Percentiles rank a stretch among this genome's conserved stretches.
Conservation (phyloP, 2,888 invertebrate genomes). For the Pheosia tremula region DNA sequence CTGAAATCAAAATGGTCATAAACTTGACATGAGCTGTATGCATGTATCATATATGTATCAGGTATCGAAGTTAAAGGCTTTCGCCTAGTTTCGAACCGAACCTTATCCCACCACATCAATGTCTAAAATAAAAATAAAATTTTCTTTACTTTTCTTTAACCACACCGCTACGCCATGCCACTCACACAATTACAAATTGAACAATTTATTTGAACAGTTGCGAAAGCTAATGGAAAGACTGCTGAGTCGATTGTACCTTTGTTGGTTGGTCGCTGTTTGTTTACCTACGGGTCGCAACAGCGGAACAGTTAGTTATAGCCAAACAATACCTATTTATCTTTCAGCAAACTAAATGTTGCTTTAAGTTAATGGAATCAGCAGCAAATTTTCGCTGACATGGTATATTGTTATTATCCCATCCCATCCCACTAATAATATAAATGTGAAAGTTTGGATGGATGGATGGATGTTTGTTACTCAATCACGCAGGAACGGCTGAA, state of each 20-base stretch:
- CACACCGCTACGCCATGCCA: not conserved
- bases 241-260: slow-evolving; percentile 1
- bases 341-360: not conserved
- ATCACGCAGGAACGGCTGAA: too few relatives aligned
- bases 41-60: too few relatives aligned
- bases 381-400: not conserved
- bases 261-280: not conserved
- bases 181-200: not conserved
- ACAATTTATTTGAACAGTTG: slow-evolving; percentile 3
- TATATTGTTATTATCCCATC: not conserved
- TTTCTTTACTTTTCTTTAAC: too few relatives aligned
- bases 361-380: not conserved
- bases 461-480: too few relatives aligned
- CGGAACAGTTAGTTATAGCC: not conserved
- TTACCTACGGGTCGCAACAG: not conserved
- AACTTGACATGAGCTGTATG: too few relatives aligned
- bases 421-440: too few relatives aligned
- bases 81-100: too few relatives aligned
- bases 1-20: too few relatives aligned
- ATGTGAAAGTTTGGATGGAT: too few relatives aligned
- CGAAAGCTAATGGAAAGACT: not conserved
- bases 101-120: too few relatives aligned
- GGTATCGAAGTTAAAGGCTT: too few relatives aligned
- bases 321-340: slow-evolving; percentile 2
- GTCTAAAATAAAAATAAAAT: too few relatives aligned